Evolutionary conservation across 2,797 vertebrate species (phyloP).

Genomic region (Malurus leucopterus): DNA sequence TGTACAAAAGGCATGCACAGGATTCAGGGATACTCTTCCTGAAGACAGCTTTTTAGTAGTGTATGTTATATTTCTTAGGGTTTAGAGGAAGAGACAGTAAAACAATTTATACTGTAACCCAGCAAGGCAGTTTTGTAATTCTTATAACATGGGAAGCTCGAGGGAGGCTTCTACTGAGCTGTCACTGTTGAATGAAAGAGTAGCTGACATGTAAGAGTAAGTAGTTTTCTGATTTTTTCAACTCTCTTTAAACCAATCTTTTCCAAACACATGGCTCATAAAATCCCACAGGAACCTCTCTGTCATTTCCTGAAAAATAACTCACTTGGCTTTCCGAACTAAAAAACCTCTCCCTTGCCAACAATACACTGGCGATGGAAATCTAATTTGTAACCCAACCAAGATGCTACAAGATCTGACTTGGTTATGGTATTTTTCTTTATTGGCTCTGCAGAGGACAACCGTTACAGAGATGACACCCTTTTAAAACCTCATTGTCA

Average conservation of each 20-base stretch:
- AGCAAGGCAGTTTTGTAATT: not conserved
- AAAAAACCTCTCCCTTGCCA: constrained; percentile 16
- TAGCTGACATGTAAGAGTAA: constrained; percentile 29
- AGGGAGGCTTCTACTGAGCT: not conserved
- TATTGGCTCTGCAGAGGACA: not conserved
- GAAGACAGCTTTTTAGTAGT: not conserved
- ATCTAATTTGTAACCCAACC: constrained; percentile 30
- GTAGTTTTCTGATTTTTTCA: constrained; percentile 49
- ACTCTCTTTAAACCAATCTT: constrained; percentile 51
- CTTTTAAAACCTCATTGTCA: not conserved
- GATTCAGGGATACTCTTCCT: not conserved
- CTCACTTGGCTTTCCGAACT: constrained; percentile 28
- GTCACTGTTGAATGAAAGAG: constrained; percentile 45
- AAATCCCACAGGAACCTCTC: constrained; percentile 37
- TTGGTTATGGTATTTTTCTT: not conserved
- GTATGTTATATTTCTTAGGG: not conserved
- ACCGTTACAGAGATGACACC: not conserved
- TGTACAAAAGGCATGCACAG: rapidly evolving
- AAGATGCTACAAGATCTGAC: not conserved
- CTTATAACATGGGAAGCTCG: not conserved
- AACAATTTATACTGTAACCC: not conserved
- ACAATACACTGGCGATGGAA: not conserved
- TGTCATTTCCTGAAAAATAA: constrained; percentile 60
- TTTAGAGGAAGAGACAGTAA: not conserved
- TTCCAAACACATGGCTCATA: constrained; percentile 39